Evolutionary conservation across 2,797 vertebrate species (phyloP).

Genomic region (Brotula barbata): DNA sequence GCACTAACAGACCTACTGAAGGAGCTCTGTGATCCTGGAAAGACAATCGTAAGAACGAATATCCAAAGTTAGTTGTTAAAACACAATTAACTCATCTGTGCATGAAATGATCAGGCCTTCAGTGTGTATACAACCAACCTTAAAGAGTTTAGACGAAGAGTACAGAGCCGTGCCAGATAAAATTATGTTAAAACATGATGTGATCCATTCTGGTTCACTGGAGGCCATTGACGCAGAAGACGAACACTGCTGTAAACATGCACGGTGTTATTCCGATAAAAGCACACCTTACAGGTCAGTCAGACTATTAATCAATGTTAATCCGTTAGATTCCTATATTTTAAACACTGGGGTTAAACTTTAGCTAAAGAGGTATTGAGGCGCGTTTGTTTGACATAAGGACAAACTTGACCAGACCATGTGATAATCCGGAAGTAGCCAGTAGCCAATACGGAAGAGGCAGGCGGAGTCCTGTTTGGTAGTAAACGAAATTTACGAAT

Average conservation of each 20-base stretch:
- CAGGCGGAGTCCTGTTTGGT: too few relatives aligned
- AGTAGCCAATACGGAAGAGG: too few relatives aligned
- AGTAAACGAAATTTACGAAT: too few relatives aligned
- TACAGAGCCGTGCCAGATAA: slow-evolving; percentile 63
- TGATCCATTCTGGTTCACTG: slow-evolving; percentile 42
- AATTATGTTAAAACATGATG: slow-evolving; percentile 50
- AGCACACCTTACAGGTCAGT: neutral
- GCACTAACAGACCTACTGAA: slow-evolving; percentile 73
- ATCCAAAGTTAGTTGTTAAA: neutral
- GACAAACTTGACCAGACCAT: too few relatives aligned
- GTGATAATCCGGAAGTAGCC: too few relatives aligned
- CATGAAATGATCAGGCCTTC: neutral
- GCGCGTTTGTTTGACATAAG: slow-evolving; percentile 65
- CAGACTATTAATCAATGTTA: neutral
- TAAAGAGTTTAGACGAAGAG: slow-evolving; percentile 72
- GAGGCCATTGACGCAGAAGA: slow-evolving; percentile 63
- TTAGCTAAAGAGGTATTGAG: neutral
- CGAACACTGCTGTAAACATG: slow-evolving; percentile 1
- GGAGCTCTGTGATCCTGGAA: slow-evolving; percentile 79
- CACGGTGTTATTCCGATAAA: neutral
- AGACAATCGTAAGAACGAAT: neutral
- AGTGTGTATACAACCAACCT: slow-evolving; percentile 59
- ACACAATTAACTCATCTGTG: neutral
- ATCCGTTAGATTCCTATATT: neutral
- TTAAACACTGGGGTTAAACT: slow-evolving; percentile 15